Evolutionary conservation across 1,140 invertebrate species (phyloP), one percentile per base, ranked within the genome.

Genomic region (Centruroides sculpturatus): DNA sequence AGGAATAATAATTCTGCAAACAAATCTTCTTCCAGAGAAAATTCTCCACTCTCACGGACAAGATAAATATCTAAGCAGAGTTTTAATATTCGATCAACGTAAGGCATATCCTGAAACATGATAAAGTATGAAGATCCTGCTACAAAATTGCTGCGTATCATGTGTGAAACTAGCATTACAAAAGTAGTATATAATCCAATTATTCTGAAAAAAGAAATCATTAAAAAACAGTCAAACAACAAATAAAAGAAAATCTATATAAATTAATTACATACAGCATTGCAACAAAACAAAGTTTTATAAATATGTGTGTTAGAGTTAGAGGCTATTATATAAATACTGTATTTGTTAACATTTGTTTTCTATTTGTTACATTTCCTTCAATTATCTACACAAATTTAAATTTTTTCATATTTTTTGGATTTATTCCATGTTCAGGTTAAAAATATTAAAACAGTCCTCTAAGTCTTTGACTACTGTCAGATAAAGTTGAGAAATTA

Each of bases 1-100:
- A 99, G 79, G 85, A 99, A 99, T 66, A 99, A 88, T 53, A 99
- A 77, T 82, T 98, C 98, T 23, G 96, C 93, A 76, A 97, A 98
- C 6, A 99, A 80, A 74, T 99, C 94, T 77, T 99, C 95, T 77
- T 99, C 97, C 9, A 99, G 76, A 11, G 85, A 81, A 59, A 97
- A 83, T 71, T 98, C 93, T 41, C 87, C 79, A 55, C 90, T 92
- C 77, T 99, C 95, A 46, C 97, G 82, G 2, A 98, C 96, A 72
- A 99, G 77, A 73, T 98, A 99, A 63, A 99, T 92, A 72, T 99
- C 93, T 57, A 94, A 80, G 72, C 92, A 96, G 1, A 99, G 81
- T 72, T 82, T 74, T 34, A 98, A 78, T 41, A 99, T 84, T 69
- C 92, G 78, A 73, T 99, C 95, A 9, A 98, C 92, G 73, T 94